These are phyloP conservation scores for Strix aluco DNA, from an alignment of 2,113 vertebrate species.

Conservation along the genomic window DNA sequence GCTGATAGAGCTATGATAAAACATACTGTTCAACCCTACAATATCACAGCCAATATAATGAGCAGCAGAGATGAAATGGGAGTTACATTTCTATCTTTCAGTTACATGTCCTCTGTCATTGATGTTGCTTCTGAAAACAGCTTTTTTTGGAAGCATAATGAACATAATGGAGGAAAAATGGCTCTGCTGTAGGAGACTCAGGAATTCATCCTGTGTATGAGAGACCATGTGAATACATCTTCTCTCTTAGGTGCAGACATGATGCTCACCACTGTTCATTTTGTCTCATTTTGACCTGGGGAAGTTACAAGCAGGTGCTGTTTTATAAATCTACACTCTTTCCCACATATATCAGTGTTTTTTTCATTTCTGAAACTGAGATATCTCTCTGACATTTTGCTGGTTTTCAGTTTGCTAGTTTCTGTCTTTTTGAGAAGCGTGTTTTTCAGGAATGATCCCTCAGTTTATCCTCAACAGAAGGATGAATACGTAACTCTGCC, in stretches of 20 bases:
- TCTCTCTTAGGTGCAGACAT: neutral
- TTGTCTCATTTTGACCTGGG: neutral
- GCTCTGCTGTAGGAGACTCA: neutral
- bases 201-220: neutral
- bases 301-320: neutral
- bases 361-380: neutral
- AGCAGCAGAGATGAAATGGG: neutral
- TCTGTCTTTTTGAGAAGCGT: neutral
- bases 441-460: neutral
- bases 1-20: neutral
- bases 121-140: neutral
- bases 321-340: neutral
- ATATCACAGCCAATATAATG: neutral
- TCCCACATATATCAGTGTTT: neutral
- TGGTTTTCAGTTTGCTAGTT: neutral
- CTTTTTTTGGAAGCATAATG: neutral
- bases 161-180: neutral
- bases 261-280: neutral
- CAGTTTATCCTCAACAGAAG: neutral
- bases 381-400: neutral
- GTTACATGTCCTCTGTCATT: rapidly evolving
- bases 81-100: neutral
- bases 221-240: neutral
- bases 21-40: neutral
- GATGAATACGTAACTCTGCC: neutral